A percentile compares a stretch with the other conserved stretches of the same genome.
These are phyloP conservation scores for Pogonocichla stellata DNA, from an alignment of 2,113 vertebrate genomes.

Conservation along the genomic window DNA sequence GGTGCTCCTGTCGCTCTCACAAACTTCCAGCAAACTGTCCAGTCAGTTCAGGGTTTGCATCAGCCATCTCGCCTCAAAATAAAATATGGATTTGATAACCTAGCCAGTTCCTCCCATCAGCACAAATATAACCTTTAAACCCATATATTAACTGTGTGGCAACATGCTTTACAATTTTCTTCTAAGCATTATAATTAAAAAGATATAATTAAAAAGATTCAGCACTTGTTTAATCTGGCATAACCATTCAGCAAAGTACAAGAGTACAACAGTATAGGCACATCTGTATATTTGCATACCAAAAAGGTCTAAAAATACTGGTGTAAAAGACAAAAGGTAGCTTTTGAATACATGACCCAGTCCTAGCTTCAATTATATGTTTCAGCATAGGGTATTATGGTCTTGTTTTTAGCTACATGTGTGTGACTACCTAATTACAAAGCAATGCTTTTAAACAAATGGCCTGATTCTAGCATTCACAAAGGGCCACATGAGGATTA, in stretches of 20 bases:
- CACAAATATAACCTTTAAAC: background rate
- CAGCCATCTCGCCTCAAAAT: background rate
- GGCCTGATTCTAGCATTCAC: background rate
- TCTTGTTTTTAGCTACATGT: constrained; percentile 64
- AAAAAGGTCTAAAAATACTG: constrained; percentile 68
- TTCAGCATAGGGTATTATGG: constrained; percentile 59
- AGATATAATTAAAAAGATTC: constrained; percentile 35
- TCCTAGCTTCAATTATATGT: constrained; percentile 67
- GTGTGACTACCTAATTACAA: constrained; percentile 75
- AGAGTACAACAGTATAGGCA: constrained; percentile 37
- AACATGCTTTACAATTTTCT: constrained; percentile 18
- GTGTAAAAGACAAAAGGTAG: constrained; percentile 62
- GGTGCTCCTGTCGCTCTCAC: background rate
- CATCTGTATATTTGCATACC: constrained; percentile 73
- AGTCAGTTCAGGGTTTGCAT: background rate
- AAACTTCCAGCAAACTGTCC: background rate
- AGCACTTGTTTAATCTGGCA: constrained; percentile 37
- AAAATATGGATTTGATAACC: background rate
- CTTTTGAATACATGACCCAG: constrained; percentile 50
- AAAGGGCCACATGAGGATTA: background rate
- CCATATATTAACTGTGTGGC: background rate
- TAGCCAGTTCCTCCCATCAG: background rate
- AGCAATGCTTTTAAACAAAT: constrained; percentile 55
- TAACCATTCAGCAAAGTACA: constrained; percentile 52
- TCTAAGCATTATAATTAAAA: constrained; percentile 49